These are phyloP conservation scores for Allacma fusca DNA, from an alignment of 2,888 invertebrate species.

Conservation along the genomic window DNA sequence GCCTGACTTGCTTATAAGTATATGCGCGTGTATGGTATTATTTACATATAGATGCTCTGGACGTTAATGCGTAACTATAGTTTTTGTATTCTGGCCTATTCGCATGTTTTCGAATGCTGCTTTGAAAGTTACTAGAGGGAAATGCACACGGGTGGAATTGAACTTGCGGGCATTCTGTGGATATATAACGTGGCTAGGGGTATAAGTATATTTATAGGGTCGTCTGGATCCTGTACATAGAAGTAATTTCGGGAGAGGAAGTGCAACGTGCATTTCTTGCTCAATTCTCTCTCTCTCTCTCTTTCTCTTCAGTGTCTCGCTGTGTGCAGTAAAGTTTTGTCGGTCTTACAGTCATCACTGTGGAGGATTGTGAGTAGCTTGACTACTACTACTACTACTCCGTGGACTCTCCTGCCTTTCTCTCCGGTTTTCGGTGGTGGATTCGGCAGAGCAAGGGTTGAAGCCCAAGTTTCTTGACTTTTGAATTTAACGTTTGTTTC, in stretches of 20 bases:
- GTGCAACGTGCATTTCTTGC: conserved; percentile 37
- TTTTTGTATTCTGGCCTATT: too few relatives aligned
- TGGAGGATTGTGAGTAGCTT: too few relatives aligned
- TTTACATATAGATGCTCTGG: too few relatives aligned
- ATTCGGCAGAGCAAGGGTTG: background rate
- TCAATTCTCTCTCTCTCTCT: conserved; percentile 19
- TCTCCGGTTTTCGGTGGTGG: background rate
- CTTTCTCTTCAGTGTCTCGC: background rate
- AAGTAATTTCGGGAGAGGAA: conserved; percentile 14
- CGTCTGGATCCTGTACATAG: background rate
- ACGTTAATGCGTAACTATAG: too few relatives aligned
- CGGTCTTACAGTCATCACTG: conserved; percentile 5
- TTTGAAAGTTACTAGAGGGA: too few relatives aligned
- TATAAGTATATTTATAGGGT: too few relatives aligned
- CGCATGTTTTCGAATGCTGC: too few relatives aligned
- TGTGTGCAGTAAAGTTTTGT: conserved; percentile 23
- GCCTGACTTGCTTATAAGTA: too few relatives aligned
- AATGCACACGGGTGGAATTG: too few relatives aligned
- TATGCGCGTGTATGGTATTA: too few relatives aligned
- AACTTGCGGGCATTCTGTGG: background rate
- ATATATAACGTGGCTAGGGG: too few relatives aligned
- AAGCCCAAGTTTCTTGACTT: background rate
- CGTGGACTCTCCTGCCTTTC: background rate
- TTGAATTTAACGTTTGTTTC: background rate
- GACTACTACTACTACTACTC: background rate